Conservation (phyloP, 1,140 invertebrate genomes). For the Octopus sinensis region DNA sequence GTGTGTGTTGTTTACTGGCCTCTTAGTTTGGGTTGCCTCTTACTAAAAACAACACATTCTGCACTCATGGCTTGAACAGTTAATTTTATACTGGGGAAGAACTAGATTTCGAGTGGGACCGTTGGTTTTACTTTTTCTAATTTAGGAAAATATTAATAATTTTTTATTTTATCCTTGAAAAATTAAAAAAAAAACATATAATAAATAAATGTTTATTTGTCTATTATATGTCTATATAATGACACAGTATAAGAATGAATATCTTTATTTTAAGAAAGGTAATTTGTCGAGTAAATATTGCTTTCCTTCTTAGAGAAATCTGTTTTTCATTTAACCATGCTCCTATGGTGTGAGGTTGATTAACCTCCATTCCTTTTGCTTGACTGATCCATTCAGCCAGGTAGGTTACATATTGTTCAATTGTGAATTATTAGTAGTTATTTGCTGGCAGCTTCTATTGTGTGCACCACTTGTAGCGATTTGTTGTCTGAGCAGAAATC, state of each 20-base stretch:
- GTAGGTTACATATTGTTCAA: conserved; percentile 3
- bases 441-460: conserved; percentile 10
- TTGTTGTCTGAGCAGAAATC: background rate
- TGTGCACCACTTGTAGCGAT: background rate
- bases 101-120: too few species aligned
- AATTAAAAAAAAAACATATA: too few species aligned
- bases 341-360: background rate
- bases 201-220: too few species aligned
- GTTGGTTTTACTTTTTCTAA: too few species aligned
- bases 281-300: conserved; percentile 2
- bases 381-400: conserved; percentile 11
- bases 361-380: background rate
- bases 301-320: background rate
- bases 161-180: too few species aligned
- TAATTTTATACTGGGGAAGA: background rate
- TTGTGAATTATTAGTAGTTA: conserved; percentile 2
- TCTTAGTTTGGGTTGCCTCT: conserved; percentile 10
- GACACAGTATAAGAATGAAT: too few species aligned
- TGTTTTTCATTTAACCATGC: background rate
- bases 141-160: too few species aligned
- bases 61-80: conserved; percentile 10
- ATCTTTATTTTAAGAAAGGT: too few species aligned
- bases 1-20: conserved; percentile 18
- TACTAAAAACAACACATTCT: conserved; percentile 13
- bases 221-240: too few species aligned